Evolutionary conservation across 2,797 vertebrate species (phyloP), one percentile per base, ranked within the genome.

Genomic region (Phoebastria nigripes): DNA sequence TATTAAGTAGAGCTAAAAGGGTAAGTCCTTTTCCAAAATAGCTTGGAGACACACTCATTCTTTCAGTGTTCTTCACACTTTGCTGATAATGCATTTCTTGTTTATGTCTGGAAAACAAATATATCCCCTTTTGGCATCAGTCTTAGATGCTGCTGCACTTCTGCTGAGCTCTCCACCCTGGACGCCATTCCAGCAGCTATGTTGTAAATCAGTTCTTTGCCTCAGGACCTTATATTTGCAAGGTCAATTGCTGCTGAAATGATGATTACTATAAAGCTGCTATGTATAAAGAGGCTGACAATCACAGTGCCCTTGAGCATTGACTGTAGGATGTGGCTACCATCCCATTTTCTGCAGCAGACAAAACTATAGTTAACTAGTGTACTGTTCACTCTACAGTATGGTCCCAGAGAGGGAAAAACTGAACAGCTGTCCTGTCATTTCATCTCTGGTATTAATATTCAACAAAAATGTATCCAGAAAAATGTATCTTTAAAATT

Each of bases 191-290:
- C 87, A 94, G 72, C 51, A 84, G 67, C 76, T 94, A 73, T 59
- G 74, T 6, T 84, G 74, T 82, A 95, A 96, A 95, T 87, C 12
- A 90, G 92, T 92, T 94, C 92, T 85, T 73, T 90, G 90, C 91
- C 77, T 76, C 62, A 73, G 71, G 88, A 96, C 83, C 88, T 90
- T 87, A 39, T 58, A 96, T 93, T 93, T 95, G 86, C 95, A 96
- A 97, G 90, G 93, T 96, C 96, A 97, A 90, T 95, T 95, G 92
- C 83, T 85, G 72, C 46, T 93, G 83, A 96, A 95, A 95, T 71
- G 44, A 95, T 96, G 89, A 92, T 96, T 95, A 71, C 81, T 93
- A 71, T 88, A 87, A 92, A 95, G 90, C 93, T 92, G 83, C 81
- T 94, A 26, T 47, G 59, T 82, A 71, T 47, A 79, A 96, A 89